phyloP scores from a whole-genome alignment of 2,888 invertebrate genomes.

The Leptinotarsa rubiginosa region DNA sequence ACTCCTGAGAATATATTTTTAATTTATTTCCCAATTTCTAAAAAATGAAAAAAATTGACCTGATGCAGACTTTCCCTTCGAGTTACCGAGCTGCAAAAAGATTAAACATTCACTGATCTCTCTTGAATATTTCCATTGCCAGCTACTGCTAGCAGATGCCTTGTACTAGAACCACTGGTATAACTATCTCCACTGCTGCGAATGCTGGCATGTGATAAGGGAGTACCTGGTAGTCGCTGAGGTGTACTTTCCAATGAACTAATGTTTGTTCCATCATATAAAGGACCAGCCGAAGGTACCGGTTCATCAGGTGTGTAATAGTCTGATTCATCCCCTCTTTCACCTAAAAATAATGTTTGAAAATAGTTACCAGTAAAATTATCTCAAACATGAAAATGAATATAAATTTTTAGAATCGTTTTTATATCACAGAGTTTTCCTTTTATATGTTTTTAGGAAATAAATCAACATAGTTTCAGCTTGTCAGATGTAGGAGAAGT shows the following conservation, averaged over 20 bases:
- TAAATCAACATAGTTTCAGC: too few relatives aligned
- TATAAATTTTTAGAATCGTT: background rate
- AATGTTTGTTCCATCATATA: slow-evolving; percentile 64
- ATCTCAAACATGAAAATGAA: background rate
- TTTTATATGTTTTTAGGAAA: too few relatives aligned
- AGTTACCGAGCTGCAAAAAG: too few relatives aligned
- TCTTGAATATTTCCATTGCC: slow-evolving; percentile 57
- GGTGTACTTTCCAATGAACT: slow-evolving; percentile 65
- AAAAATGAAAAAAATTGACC: too few relatives aligned
- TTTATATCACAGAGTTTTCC: too few relatives aligned
- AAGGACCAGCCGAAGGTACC: slow-evolving; percentile 74
- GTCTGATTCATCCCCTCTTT: slow-evolving; percentile 78
- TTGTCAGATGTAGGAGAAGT: too few relatives aligned
- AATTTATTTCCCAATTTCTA: too few relatives aligned
- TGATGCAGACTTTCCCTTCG: too few relatives aligned
- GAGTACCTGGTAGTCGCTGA: slow-evolving; percentile 72
- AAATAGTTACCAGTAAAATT: too few relatives aligned
- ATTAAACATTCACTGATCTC: slow-evolving; percentile 58
- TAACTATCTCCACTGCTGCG: slow-evolving; percentile 86
- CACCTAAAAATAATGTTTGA: slow-evolving; percentile 50
- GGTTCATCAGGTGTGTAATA: slow-evolving; percentile 85
- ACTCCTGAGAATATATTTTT: too few relatives aligned
- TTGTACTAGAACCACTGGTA: slow-evolving; percentile 84
- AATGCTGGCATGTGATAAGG: slow-evolving; percentile 75
- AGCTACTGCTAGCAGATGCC: slow-evolving; percentile 75